Percentiles rank a stretch among this genome's conserved stretches.
Evolutionary conservation across 2,113 vertebrate species (phyloP).

Genomic region (Tapirus terrestris): DNA sequence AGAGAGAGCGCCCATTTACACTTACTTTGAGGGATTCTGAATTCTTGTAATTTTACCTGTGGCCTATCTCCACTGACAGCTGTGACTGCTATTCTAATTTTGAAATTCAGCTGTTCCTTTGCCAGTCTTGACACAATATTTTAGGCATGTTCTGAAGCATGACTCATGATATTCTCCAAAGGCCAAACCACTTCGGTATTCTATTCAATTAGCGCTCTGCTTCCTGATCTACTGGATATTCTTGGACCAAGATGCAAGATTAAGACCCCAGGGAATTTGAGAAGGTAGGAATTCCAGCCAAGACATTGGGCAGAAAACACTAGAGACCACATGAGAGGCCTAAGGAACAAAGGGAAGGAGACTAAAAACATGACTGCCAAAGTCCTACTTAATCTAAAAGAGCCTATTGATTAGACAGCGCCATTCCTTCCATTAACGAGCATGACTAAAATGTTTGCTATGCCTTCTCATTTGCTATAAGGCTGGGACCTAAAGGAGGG

Average conservation of each 20-base stretch:
- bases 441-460: not conserved
- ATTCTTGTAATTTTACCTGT: conserved; percentile 10
- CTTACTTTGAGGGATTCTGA: not conserved
- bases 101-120: conserved; percentile 65
- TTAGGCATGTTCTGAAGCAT: conserved; percentile 53
- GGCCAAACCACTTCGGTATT: conserved; percentile 8
- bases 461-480: not conserved
- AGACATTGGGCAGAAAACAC: conserved; percentile 30
- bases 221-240: not conserved
- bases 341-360: not conserved
- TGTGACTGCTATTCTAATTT: conserved; percentile 65
- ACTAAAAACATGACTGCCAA: conserved; percentile 50
- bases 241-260: not conserved
- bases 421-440: not conserved
- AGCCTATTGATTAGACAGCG: not conserved
- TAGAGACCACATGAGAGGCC: not conserved
- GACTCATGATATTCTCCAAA: conserved; percentile 49
- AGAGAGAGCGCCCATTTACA: not conserved
- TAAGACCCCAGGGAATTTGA: conserved; percentile 18
- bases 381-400: conserved; percentile 24
- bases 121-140: conserved; percentile 19
- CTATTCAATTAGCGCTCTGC: not conserved
- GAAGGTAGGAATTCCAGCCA: conserved; percentile 35
- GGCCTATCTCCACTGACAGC: conserved; percentile 36
- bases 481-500: too few relatives aligned